Conservation (phyloP, 2,888 invertebrate genomes). For the Euzetes globulus region DNA sequence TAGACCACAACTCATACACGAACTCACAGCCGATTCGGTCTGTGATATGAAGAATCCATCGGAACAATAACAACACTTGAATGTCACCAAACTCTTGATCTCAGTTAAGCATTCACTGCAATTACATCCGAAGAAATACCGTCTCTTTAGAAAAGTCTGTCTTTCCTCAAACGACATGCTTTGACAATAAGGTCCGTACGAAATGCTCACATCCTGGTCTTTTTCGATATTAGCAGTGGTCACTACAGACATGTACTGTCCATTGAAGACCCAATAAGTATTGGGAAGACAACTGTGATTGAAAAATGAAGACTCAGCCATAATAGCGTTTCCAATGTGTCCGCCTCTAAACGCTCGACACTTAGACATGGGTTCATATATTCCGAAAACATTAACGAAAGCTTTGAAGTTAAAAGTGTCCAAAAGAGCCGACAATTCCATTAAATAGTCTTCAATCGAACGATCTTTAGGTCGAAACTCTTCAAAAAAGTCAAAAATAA, state of each 20-base stretch:
- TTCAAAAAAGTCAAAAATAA: background rate
- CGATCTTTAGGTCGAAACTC: background rate
- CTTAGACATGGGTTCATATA: background rate
- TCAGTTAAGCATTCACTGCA: background rate
- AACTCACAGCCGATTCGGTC: background rate
- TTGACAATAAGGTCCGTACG: background rate
- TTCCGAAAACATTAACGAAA: background rate
- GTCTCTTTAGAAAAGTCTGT: background rate
- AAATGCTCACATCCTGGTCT: background rate
- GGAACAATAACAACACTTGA: background rate
- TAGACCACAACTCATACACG: background rate
- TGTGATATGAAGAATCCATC: background rate
- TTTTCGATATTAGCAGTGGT: background rate
- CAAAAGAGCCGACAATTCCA: background rate
- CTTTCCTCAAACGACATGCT: background rate
- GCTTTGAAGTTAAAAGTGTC: constrained; percentile 4
- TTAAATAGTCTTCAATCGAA: background rate
- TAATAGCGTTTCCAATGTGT: constrained; percentile 6
- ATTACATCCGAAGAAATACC: background rate
- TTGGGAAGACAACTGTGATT: constrained; percentile 5
- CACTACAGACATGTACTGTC: background rate
- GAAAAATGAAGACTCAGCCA: background rate
- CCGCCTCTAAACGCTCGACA: background rate
- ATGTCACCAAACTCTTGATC: background rate
- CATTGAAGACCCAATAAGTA: background rate